These are phyloP conservation scores for Leiothrix lutea DNA, from an alignment of 2,113 vertebrate species.

Conservation along the genomic window DNA sequence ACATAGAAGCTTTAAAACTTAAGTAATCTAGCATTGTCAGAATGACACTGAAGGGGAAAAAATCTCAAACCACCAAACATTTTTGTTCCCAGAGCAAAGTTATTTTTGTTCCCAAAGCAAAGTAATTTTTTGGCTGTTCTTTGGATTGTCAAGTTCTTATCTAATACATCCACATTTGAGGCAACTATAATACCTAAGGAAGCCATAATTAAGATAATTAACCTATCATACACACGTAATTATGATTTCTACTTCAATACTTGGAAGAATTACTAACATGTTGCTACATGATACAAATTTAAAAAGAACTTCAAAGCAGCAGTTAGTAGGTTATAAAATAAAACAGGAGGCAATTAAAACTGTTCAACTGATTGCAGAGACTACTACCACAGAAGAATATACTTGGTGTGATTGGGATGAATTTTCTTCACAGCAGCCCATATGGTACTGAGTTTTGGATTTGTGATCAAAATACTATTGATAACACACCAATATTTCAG, in stretches of 20 bases:
- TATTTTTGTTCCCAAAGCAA: neutral
- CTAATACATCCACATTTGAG: neutral
- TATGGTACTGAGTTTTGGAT: neutral
- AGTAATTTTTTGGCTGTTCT: neutral
- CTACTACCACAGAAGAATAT: neutral
- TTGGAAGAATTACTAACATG: neutral
- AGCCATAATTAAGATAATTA: constrained; percentile 48
- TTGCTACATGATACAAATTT: neutral
- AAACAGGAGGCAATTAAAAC: constrained; percentile 20
- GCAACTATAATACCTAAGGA: neutral
- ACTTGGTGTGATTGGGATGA: neutral
- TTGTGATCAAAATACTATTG: neutral
- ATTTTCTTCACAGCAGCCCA: neutral
- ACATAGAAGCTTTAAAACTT: neutral
- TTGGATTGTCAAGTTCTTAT: neutral
- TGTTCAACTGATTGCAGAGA: neutral
- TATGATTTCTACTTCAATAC: constrained; percentile 9
- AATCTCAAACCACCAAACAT: neutral
- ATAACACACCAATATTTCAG: neutral
- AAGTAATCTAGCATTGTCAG: neutral
- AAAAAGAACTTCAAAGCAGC: neutral
- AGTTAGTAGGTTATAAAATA: constrained; percentile 33
- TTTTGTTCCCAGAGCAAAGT: neutral
- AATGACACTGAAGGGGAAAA: neutral
- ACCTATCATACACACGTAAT: neutral